Evolutionary conservation across 2,888 invertebrate species (phyloP).

Genomic region (Lasioglossum vierecki): DNA sequence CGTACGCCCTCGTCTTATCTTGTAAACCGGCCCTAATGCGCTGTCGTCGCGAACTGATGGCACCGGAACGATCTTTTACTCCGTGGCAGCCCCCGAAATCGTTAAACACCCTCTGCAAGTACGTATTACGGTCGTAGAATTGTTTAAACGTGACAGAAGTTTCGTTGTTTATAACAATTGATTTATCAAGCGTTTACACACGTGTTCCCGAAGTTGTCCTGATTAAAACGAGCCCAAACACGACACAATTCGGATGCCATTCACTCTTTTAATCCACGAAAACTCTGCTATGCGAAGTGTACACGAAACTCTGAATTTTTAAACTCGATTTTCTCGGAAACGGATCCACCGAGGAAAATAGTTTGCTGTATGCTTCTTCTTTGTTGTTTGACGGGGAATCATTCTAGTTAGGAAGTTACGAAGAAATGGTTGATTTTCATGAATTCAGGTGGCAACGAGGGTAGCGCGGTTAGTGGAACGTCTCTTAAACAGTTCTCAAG

Average conservation of each 20-base stretch:
- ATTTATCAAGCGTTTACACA: too few species aligned
- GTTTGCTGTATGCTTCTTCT: not conserved
- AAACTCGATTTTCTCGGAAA: not conserved
- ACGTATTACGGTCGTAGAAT: not conserved
- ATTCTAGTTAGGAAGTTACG: not conserved
- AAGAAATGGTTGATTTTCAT: not conserved
- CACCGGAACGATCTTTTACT: conserved; percentile 15
- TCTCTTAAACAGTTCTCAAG: conserved; percentile 11
- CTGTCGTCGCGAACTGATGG: conserved; percentile 38
- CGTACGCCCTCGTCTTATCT: conserved; percentile 38
- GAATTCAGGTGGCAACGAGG: too few species aligned
- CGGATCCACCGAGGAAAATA: not conserved
- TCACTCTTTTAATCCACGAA: not conserved
- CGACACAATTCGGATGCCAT: not conserved
- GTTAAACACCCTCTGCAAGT: not conserved
- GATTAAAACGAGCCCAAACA: not conserved
- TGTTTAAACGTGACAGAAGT: not conserved
- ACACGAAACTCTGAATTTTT: not conserved
- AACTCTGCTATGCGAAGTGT: not conserved
- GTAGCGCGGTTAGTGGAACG: too few species aligned
- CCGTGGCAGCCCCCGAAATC: not conserved
- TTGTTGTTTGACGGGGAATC: not conserved
- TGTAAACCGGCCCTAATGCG: conserved; percentile 27
- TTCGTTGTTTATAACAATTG: not conserved
- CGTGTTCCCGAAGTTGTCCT: not conserved